Percentiles rank a stretch among this genome's conserved stretches.
Evolutionary conservation across 2,888 invertebrate genomes (phyloP).

Genomic region (Idaea straminata): DNA sequence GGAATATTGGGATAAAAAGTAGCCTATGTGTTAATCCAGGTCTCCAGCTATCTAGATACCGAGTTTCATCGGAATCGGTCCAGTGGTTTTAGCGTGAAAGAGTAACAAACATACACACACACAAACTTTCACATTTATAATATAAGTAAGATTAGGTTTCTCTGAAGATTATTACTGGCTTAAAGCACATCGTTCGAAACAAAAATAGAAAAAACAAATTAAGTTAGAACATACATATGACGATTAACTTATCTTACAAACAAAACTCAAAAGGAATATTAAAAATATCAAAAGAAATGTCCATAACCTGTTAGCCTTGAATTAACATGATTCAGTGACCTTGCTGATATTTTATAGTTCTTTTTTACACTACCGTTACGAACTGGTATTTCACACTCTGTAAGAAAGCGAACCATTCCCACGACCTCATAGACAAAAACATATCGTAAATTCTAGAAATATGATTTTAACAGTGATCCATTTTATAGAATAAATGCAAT

Average conservation of each 20-base stretch:
- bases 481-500: not conserved
- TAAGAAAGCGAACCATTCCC: not conserved
- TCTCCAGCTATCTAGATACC: too few relatives aligned
- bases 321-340: not conserved
- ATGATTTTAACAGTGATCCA: not conserved
- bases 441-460: not conserved
- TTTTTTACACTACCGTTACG: not conserved
- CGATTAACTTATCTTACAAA: not conserved
- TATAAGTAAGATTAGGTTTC: too few relatives aligned
- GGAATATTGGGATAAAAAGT: too few relatives aligned
- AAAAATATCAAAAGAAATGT: not conserved
- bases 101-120: too few relatives aligned
- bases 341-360: not conserved
- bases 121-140: too few relatives aligned
- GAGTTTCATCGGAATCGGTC: too few relatives aligned
- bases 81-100: too few relatives aligned
- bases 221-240: not conserved
- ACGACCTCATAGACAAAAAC: not conserved
- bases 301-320: not conserved
- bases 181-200: too few relatives aligned
- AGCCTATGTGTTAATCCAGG: too few relatives aligned
- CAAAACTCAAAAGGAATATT: not conserved
- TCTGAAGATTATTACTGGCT: too few relatives aligned
- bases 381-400: not conserved
- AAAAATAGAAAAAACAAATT: not conserved